Conservation (phyloP, 35 echinoderm and acorn worm species). For the Anneissia japonica region DNA sequence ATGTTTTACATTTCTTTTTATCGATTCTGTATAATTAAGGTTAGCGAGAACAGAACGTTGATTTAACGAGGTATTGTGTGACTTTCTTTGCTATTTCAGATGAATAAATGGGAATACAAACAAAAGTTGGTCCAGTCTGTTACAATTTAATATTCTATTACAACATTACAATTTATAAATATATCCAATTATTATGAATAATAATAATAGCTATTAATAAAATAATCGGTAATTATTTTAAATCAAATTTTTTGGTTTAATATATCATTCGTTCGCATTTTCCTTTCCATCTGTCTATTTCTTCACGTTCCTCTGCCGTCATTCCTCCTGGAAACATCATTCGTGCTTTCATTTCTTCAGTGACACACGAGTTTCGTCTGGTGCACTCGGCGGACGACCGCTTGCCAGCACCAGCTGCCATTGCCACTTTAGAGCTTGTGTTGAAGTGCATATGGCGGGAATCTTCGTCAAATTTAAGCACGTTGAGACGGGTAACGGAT, state of each 20-base stretch:
- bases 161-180: too few relatives aligned
- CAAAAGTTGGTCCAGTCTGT: too few relatives aligned
- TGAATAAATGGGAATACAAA: too few relatives aligned
- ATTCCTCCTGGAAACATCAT: neutral
- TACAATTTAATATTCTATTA: too few relatives aligned
- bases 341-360: constrained; percentile 50
- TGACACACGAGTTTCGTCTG: constrained; percentile 74
- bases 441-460: constrained; percentile 65
- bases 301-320: neutral
- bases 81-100: too few relatives aligned
- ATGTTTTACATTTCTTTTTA: too few relatives aligned
- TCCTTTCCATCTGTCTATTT: neutral
- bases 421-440: constrained; percentile 53
- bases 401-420: constrained; percentile 33
- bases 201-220: too few relatives aligned
- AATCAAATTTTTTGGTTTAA: neutral
- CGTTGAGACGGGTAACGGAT: constrained; percentile 48
- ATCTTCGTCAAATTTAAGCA: constrained; percentile 51
- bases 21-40: too few relatives aligned
- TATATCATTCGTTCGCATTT: neutral
- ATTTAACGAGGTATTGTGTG: too few relatives aligned
- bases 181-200: too few relatives aligned
- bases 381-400: constrained; percentile 44
- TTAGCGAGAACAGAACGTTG: too few relatives aligned
- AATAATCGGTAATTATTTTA: too few relatives aligned